phyloP scores from a whole-genome alignment of 2,888 invertebrate genomes.

The Suillia variegata region DNA sequence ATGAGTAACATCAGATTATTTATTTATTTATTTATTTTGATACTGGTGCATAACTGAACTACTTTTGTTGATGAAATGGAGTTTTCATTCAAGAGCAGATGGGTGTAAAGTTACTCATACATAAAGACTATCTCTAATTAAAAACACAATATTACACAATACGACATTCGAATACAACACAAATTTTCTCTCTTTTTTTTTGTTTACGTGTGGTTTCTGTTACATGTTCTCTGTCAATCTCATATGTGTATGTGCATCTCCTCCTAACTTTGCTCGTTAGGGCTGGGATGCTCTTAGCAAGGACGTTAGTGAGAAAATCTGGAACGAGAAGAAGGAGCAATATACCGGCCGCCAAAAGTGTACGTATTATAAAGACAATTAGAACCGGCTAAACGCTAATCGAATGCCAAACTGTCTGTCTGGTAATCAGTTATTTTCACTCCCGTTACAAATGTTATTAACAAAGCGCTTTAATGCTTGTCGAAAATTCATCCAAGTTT shows the following conservation, averaged over 20 bases:
- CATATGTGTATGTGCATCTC: conserved; percentile 30
- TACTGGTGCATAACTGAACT: no score
- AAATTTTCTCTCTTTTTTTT: conserved; percentile 2
- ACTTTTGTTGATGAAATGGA: no score
- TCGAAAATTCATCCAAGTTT: no score
- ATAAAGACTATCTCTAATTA: no score
- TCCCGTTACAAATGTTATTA: background rate
- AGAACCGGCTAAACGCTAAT: conserved; percentile 20
- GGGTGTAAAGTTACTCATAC: no score
- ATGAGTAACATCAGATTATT: no score
- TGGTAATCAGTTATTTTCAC: conserved; percentile 10
- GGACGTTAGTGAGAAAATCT: conserved; percentile 83
- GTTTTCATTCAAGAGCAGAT: no score
- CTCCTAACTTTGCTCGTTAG: conserved; percentile 62
- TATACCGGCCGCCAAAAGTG: conserved; percentile 89
- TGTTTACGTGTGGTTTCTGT: conserved; percentile 2
- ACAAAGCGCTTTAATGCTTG: no score
- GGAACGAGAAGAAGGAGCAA: conserved; percentile 86
- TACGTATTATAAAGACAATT: no score
- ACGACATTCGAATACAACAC: conserved; percentile 2
- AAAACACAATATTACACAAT: background rate
- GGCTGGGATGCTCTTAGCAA: conserved; percentile 84
- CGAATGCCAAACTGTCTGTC: conserved; percentile 9
- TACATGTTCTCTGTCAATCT: conserved; percentile 17
- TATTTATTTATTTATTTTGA: no score